Conservation (phyloP, 2,888 invertebrate genomes). For the Mayetiola destructor region DNA sequence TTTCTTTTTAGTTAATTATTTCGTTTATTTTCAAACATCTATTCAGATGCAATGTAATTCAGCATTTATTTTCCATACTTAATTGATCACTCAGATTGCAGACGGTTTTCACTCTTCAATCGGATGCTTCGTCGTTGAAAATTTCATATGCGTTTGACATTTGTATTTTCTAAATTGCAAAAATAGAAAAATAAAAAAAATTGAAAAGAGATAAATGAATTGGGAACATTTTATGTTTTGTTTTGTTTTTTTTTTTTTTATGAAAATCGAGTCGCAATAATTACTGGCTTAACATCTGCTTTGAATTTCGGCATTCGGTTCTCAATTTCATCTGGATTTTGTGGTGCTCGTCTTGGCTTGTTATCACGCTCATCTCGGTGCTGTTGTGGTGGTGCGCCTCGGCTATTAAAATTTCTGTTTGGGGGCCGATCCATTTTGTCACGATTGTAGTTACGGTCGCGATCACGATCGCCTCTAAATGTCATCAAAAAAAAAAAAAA, state of each 20-base stretch:
- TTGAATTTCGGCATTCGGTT: constrained; percentile 54
- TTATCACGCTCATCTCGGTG: constrained; percentile 11
- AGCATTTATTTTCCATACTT: too few relatives aligned
- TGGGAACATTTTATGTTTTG: too few relatives aligned
- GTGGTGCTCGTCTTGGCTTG: not conserved
- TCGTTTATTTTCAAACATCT: too few relatives aligned
- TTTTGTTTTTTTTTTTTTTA: not conserved
- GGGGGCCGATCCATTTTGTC: constrained; percentile 12
- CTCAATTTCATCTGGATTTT: constrained; percentile 20
- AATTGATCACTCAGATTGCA: too few relatives aligned
- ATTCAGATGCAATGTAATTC: too few relatives aligned
- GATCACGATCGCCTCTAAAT: constrained; percentile 15
- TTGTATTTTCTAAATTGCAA: constrained; percentile 49
- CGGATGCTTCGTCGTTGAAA: constrained; percentile 45
- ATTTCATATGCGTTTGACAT: constrained; percentile 63
- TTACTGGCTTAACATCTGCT: constrained; percentile 58
- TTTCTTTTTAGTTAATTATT: too few relatives aligned
- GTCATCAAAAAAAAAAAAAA: not conserved
- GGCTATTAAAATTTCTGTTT: not conserved
- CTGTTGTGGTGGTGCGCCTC: not conserved
- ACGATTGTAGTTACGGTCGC: constrained; percentile 19
- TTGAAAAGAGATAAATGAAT: not conserved
- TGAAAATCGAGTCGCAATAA: constrained; percentile 23
- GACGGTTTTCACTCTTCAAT: too few relatives aligned
- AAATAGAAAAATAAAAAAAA: constrained; percentile 16